phyloP scores from a whole-genome alignment of 2,113 vertebrate genomes.

The Corythornis madagascariensis region DNA sequence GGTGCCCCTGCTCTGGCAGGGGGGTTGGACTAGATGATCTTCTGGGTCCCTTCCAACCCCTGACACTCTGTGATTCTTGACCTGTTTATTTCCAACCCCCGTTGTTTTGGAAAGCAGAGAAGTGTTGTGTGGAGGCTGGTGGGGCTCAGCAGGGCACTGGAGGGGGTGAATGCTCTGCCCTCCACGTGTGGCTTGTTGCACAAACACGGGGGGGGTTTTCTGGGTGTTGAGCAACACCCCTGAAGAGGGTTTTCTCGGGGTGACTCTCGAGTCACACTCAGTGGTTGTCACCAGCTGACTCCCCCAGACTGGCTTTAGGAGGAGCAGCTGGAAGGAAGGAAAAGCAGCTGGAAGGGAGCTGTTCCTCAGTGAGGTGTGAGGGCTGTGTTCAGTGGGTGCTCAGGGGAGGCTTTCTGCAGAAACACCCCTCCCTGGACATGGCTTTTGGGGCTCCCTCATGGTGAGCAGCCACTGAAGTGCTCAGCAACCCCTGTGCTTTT shows the following conservation, averaged over 20 bases:
- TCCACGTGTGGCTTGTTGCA: not conserved
- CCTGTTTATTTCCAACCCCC: not conserved
- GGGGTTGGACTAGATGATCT: no score
- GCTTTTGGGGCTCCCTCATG: rapidly evolving
- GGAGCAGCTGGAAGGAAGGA: not conserved
- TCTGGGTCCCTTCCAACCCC: no score
- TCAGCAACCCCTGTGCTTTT: rapidly evolving
- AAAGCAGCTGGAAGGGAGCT: not conserved
- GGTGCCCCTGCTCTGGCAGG: no score
- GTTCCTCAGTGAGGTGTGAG: not conserved
- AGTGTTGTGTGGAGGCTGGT: not conserved
- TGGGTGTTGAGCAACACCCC: rapidly evolving
- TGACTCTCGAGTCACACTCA: rapidly evolving
- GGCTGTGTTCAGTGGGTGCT: rapidly evolving
- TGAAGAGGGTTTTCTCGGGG: rapidly evolving
- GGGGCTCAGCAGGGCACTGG: rapidly evolving
- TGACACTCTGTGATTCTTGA: not conserved
- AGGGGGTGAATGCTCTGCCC: not conserved
- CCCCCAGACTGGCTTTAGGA: not conserved
- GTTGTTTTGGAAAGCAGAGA: not conserved
- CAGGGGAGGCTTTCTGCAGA: rapidly evolving
- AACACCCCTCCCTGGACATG: rapidly evolving
- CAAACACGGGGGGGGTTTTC: rapidly evolving
- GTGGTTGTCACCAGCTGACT: not conserved
- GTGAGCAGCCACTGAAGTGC: rapidly evolving